Evolutionary conservation across 2,113 vertebrate species (phyloP).

Genomic region (Symphodus melops): DNA sequence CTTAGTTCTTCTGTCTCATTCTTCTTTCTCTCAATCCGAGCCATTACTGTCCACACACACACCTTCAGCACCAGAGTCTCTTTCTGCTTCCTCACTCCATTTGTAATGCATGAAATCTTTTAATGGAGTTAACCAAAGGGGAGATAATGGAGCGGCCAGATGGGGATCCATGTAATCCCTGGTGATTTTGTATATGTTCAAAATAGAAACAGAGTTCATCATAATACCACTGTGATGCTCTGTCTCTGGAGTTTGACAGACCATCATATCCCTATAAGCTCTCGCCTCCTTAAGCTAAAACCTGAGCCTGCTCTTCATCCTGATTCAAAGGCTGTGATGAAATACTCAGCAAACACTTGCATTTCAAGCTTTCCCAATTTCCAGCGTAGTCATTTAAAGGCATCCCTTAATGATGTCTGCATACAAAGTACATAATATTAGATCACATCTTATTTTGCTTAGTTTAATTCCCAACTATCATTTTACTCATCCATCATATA

Average conservation of each 20-base stretch:
- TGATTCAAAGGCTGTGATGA: not conserved
- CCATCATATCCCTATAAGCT: not conserved
- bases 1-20: constrained; percentile 33
- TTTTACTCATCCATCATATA: too few species aligned
- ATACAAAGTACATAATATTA: too few species aligned
- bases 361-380: not conserved
- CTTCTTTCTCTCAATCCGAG: constrained; percentile 33
- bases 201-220: constrained; percentile 50
- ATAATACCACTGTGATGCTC: constrained; percentile 5
- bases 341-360: not conserved
- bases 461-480: too few species aligned
- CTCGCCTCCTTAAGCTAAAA: not conserved
- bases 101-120: constrained; percentile 72
- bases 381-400: not conserved
- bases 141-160: constrained; percentile 62
- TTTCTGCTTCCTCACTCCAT: constrained; percentile 51
- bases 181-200: constrained; percentile 41
- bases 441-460: too few species aligned
- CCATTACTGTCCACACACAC: constrained; percentile 48
- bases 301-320: not conserved
- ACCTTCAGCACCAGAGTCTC: constrained; percentile 30
- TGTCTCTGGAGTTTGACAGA: constrained; percentile 1
- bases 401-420: too few species aligned
- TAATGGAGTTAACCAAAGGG: constrained; percentile 65
- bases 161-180: constrained; percentile 54